Percentiles rank a stretch among this genome's conserved stretches.
Conservation (phyloP, 2,888 invertebrate genomes). For the Pyrgus malvae region DNA sequence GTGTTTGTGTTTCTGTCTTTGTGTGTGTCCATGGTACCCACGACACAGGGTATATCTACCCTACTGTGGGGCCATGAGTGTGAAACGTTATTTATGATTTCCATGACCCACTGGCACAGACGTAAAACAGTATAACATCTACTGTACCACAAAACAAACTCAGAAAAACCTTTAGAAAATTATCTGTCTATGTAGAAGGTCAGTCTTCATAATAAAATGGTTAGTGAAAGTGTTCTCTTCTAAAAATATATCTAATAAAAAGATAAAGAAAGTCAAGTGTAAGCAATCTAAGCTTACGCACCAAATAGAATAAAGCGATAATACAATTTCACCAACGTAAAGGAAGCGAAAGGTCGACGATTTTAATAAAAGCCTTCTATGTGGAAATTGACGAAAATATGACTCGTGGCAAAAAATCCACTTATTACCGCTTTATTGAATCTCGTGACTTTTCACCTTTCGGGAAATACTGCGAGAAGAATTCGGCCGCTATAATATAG, state of each 20-base stretch:
- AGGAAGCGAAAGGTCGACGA: conserved; percentile 35
- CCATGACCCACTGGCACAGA: too few relatives aligned
- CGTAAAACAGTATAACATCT: too few relatives aligned
- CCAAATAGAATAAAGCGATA: conserved; percentile 14
- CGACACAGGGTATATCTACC: too few relatives aligned
- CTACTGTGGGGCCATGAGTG: too few relatives aligned
- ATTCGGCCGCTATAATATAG: conserved; percentile 37
- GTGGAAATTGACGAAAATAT: conserved; percentile 57
- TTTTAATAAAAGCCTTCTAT: conserved; percentile 52
- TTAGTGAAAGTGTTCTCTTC: too few relatives aligned
- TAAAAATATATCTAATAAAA: conserved; percentile 6
- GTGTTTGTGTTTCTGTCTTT: too few relatives aligned
- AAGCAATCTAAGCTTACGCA: conserved; percentile 2
- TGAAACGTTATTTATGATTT: too few relatives aligned
- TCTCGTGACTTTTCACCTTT: conserved; percentile 61
- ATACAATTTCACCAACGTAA: conserved; percentile 28
- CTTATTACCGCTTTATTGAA: conserved; percentile 72
- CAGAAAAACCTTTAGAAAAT: too few relatives aligned
- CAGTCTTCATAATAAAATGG: too few relatives aligned
- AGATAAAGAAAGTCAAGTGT: not conserved
- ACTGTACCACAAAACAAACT: too few relatives aligned
- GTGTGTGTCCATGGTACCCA: too few relatives aligned
- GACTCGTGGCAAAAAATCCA: conserved; percentile 56
- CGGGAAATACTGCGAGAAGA: conserved; percentile 47
- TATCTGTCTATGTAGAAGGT: too few relatives aligned